A percentile compares a stretch with the other conserved stretches of the same genome.
phyloP scores from a whole-genome alignment of 2,113 vertebrate species.

The Stercorarius parasiticus region DNA sequence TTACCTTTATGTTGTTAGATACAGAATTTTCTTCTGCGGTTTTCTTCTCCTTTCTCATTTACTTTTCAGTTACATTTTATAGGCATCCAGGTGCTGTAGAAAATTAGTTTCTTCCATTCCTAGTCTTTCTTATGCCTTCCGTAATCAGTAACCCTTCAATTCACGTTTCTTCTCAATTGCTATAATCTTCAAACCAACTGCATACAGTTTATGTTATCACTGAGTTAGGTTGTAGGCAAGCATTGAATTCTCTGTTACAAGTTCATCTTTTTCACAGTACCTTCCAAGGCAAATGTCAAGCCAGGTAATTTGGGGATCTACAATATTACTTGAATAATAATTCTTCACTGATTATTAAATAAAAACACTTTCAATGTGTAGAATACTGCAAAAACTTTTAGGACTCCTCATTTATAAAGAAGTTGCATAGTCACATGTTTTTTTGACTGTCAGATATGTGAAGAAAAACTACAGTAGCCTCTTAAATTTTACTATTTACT shows the following conservation, averaged over 20 bases:
- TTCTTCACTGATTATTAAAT: neutral
- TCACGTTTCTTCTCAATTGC: neutral
- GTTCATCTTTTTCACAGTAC: neutral
- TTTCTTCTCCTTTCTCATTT: neutral
- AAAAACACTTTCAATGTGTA: neutral
- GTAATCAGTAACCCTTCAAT: neutral
- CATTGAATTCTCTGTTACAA: neutral
- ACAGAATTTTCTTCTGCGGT: neutral
- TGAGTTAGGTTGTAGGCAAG: neutral
- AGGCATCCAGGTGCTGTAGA: neutral
- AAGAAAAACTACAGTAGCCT: neutral
- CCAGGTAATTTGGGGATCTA: neutral
- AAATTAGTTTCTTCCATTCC: neutral
- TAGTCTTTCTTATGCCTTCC: neutral
- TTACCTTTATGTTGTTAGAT: neutral
- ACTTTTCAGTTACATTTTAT: neutral
- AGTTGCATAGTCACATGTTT: neutral
- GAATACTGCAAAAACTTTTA: neutral
- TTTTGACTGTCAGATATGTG: neutral
- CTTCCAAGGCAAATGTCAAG: neutral
- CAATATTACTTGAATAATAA: neutral
- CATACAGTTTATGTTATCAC: neutral
- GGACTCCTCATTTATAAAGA: neutral
- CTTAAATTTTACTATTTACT: neutral
- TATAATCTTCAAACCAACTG: neutral